Conservation (phyloP, 2,113 vertebrate genomes). For the Prionailurus bengalensis region DNA sequence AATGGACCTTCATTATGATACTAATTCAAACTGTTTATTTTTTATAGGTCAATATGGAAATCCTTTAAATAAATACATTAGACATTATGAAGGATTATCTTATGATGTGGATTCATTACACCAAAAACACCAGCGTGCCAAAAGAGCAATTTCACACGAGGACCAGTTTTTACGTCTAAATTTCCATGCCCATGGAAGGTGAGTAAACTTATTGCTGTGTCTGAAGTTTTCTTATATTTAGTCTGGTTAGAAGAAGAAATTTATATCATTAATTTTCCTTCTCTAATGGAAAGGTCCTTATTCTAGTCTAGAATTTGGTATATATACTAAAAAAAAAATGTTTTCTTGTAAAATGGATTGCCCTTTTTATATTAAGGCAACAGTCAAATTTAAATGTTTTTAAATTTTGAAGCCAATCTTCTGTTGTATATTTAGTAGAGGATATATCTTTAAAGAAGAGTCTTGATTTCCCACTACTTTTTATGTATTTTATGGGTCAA, state of each 20-base stretch:
- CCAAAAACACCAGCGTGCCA: slow-evolving; percentile 98
- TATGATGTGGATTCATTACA: slow-evolving; percentile 95
- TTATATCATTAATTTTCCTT: slow-evolving; percentile 6
- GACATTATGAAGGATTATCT: slow-evolving; percentile 97
- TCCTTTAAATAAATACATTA: slow-evolving; percentile 95
- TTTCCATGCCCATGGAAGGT: slow-evolving; percentile 98
- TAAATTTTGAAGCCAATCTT: slow-evolving; percentile 15
- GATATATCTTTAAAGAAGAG: slow-evolving; percentile 20
- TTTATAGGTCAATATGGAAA: slow-evolving; percentile 95
- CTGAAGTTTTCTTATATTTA: neutral
- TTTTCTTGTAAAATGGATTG: slow-evolving; percentile 45
- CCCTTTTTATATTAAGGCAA: slow-evolving; percentile 42
- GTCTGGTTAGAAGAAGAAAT: slow-evolving; percentile 14
- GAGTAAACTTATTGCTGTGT: slow-evolving; percentile 81
- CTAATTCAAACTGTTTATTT: slow-evolving; percentile 78
- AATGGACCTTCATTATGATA: slow-evolving; percentile 37
- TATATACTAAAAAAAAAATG: neutral
- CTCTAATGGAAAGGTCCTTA: neutral
- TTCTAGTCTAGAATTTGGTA: slow-evolving; percentile 45
- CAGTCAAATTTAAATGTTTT: slow-evolving; percentile 25
- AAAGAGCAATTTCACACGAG: slow-evolving; percentile 93
- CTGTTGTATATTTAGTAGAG: slow-evolving; percentile 38
- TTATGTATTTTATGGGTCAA: slow-evolving; percentile 9
- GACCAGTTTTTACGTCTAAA: slow-evolving; percentile 94
- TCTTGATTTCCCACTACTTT: neutral